Evolutionary conservation across 2,888 invertebrate species (phyloP), one percentile per base, ranked within the genome.

Genomic region (Volucella bombylans): DNA sequence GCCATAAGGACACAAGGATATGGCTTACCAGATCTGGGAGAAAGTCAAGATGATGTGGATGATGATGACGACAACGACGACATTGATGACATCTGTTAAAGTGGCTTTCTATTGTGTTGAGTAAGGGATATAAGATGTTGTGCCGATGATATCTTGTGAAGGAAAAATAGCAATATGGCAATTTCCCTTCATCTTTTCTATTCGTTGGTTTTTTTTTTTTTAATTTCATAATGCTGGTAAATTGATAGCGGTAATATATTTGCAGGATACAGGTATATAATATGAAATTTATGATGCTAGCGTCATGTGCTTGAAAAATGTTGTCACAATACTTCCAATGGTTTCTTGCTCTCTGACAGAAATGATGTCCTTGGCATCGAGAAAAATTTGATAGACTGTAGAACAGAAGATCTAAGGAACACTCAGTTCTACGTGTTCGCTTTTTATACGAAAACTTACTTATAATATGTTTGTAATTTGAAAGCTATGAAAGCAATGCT

Each of bases 1-100:
- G 83, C 61, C 79, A 83, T 69, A 74, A 78, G 82, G 57, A 59
- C 43, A 62, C 55, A 55, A 38, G 54, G 54, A 31, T 43, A 50
- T 57, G 61, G 41, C 18, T 39, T 69, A n/a, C 59, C 12, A 10
- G 52, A 38, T 31, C n/a, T 47, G 15, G 38, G 38, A 68, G 59
- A 61, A 68, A 77, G 54, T 61, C 41, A 55, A 61, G 73, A 57
- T 49, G 14, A 18, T 47, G 64, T 39, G 15, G 31, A 47, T 45
- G 39, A 41, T 41, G 43, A 73, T 54, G 62, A 45, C 10, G 52
- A 47, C 11, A 64, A 50, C 52, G 47, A 54, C 45, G 41, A 57
- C 38, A 10, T 62, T 45, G 79, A 80, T 80, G 80, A 83, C 83
- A 83, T 83, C 80, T 83, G 83, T 83, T 83, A 61, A 74, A 83